Evolutionary conservation across 2,888 invertebrate species (phyloP).

Genomic region (Drosophila setosimentum): DNA sequence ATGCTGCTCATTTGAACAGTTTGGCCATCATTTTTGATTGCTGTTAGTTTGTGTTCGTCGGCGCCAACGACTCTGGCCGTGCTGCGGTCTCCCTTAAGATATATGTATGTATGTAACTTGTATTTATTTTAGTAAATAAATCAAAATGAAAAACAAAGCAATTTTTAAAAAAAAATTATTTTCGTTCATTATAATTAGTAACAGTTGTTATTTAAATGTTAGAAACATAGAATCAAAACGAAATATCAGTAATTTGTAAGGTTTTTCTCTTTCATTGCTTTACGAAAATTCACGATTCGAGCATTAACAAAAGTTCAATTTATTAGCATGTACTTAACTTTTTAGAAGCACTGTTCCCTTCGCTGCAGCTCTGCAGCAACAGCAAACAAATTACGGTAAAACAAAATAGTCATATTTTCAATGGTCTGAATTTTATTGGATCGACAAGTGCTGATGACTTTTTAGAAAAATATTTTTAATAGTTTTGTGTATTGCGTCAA

Average conservation of each 20-base stretch:
- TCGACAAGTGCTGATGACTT: neutral
- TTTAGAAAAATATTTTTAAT: neutral
- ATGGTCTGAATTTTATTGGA: neutral
- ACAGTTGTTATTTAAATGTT: neutral
- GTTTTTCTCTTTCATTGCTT: neutral
- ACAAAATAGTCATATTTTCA: neutral
- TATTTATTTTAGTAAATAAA: neutral
- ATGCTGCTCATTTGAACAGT: too few species aligned
- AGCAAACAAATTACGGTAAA: constrained; percentile 13
- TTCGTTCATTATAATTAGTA: neutral
- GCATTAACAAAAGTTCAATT: neutral
- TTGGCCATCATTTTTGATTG: too few species aligned
- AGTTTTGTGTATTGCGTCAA: neutral
- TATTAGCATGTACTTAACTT: neutral
- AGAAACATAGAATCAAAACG: too few species aligned
- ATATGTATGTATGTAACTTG: neutral
- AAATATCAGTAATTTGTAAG: neutral
- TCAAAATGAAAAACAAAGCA: neutral
- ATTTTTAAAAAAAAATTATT: neutral
- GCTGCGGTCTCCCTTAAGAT: neutral
- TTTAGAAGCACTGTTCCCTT: neutral
- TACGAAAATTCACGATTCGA: neutral
- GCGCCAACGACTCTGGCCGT: neutral
- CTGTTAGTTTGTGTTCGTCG: too few species aligned
- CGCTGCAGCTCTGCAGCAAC: neutral